These are phyloP conservation scores for Lagorchestes hirsutus DNA, from an alignment of 2,797 vertebrate species.

Conservation along the genomic window DNA sequence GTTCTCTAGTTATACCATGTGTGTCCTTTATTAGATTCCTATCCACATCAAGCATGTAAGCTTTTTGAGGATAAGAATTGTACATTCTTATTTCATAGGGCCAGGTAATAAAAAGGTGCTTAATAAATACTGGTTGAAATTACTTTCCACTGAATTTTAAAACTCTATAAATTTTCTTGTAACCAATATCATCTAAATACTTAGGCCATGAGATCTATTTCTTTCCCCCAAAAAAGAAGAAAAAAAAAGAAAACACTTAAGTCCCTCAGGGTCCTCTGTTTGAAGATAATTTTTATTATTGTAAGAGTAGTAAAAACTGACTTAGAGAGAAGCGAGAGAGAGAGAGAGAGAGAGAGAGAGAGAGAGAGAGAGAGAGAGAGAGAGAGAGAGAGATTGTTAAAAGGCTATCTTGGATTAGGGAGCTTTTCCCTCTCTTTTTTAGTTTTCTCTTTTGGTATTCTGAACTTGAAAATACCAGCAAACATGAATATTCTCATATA, in stretches of 20 bases:
- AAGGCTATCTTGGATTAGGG: slow-evolving; percentile 18
- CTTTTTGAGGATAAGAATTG: background rate
- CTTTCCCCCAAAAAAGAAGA: background rate
- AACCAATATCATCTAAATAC: slow-evolving; percentile 16
- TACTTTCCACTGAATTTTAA: slow-evolving; percentile 41
- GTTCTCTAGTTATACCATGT: background rate
- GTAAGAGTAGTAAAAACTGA: slow-evolving; percentile 41
- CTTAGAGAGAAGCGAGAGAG: background rate
- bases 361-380: no score
- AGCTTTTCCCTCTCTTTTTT: background rate
- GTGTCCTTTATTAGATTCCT: background rate
- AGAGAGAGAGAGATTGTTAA: slow-evolving; percentile 2
- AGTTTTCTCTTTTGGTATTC: no score
- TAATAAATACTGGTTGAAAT: slow-evolving; percentile 44
- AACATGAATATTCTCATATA: no score
- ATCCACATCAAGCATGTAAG: background rate
- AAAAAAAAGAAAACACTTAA: background rate
- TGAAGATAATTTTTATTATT: slow-evolving; percentile 38
- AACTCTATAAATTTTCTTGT: background rate
- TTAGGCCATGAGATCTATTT: background rate
- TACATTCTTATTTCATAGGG: background rate
- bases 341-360: background rate
- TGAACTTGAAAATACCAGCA: no score
- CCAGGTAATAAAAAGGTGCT: background rate
- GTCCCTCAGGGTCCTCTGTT: background rate